phyloP scores from a whole-genome alignment of 2,888 invertebrate species.

The Hydrotaea cyrtoneurina region DNA sequence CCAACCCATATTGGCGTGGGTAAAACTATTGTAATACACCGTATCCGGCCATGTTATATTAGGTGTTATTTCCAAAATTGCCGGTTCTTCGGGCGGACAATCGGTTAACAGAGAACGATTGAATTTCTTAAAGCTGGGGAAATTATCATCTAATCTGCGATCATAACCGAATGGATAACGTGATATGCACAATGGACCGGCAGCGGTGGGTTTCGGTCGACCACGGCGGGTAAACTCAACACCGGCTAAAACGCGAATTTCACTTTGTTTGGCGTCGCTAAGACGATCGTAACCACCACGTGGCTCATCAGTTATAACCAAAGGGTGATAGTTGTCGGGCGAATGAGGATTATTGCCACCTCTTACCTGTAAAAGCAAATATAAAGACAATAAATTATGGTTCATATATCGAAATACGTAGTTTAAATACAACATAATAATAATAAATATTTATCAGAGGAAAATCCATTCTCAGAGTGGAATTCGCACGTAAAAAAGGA shows the following conservation, averaged over 20 bases:
- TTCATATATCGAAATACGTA: no score
- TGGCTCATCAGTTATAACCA: conserved; percentile 92
- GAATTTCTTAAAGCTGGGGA: conserved; percentile 90
- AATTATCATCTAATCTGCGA: conserved; percentile 89
- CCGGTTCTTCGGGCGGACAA: conserved; percentile 89
- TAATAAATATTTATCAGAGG: not conserved
- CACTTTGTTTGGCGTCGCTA: conserved; percentile 86
- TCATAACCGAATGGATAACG: conserved; percentile 85
- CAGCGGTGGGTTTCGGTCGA: conserved; percentile 89
- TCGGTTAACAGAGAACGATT: conserved; percentile 87
- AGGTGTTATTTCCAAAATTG: conserved; percentile 89
- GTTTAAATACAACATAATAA: not conserved
- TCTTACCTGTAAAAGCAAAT: conserved; percentile 80
- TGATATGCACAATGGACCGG: conserved; percentile 90
- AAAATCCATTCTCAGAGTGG: no score
- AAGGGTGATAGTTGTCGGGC: conserved; percentile 91
- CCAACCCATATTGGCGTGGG: conserved; percentile 97
- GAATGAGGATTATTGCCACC: conserved; percentile 96
- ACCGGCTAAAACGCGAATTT: conserved; percentile 89
- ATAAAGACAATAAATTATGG: conserved; percentile 4
- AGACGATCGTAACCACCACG: conserved; percentile 91
- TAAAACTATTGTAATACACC: conserved; percentile 96
- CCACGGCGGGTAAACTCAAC: conserved; percentile 91
- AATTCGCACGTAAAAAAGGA: no score
- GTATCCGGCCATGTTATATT: conserved; percentile 95